Evolutionary conservation across 2,113 vertebrate species (phyloP).

Genomic region (Candoia aspera): DNA sequence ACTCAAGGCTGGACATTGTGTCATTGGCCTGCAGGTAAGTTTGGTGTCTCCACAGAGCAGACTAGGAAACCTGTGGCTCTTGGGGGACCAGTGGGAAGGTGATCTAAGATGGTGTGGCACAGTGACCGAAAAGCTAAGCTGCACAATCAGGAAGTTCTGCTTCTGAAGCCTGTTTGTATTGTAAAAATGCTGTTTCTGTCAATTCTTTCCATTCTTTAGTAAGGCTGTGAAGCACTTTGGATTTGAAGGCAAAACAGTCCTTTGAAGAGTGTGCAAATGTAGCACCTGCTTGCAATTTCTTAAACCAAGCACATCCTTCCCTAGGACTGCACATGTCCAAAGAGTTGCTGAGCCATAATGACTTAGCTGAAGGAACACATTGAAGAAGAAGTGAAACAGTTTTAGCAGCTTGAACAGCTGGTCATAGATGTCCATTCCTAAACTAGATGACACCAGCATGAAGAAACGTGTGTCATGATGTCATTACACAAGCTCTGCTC

Average conservation of each 20-base stretch:
- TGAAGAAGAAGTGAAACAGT: neutral
- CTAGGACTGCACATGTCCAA: neutral
- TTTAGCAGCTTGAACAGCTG: neutral
- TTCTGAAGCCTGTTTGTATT: neutral
- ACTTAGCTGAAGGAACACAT: neutral
- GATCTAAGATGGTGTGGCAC: too few species aligned
- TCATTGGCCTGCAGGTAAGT: constrained; percentile 90
- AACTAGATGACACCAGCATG: neutral
- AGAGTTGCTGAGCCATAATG: neutral
- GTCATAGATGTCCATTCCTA: neutral
- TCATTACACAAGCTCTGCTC: neutral
- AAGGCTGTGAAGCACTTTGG: neutral
- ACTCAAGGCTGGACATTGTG: constrained; percentile 90
- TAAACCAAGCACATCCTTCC: neutral
- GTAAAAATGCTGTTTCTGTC: neutral
- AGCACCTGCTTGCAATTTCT: neutral
- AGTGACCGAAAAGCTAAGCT: neutral
- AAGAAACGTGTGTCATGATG: neutral
- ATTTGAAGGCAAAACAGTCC: neutral
- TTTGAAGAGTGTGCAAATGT: neutral
- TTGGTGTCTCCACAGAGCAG: too few species aligned
- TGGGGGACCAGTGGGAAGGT: too few species aligned
- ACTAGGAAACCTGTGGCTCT: neutral
- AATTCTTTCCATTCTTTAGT: neutral
- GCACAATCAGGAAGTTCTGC: neutral